Conservation (phyloP, 2,113 vertebrate genomes). For the Leucopsar rothschildi region DNA sequence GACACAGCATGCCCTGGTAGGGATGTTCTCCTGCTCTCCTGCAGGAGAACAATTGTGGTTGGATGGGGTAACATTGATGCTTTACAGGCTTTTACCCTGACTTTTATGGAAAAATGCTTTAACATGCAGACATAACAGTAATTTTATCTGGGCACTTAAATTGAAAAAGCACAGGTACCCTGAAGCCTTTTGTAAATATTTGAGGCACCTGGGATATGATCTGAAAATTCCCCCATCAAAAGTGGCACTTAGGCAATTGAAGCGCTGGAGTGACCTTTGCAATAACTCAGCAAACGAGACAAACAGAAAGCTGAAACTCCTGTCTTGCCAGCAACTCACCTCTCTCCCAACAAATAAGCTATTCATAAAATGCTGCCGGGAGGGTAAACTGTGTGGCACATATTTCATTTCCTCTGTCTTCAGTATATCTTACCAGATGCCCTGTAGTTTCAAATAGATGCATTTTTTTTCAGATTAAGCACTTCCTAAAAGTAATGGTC, state of each 20-base stretch:
- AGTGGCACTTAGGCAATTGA: constrained; percentile 28
- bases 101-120: constrained; percentile 1
- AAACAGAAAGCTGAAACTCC: constrained; percentile 34
- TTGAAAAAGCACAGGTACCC: constrained; percentile 26
- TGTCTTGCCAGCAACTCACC: neutral
- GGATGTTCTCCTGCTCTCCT: neutral
- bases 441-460: neutral
- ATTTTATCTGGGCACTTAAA: constrained; percentile 12
- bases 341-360: constrained; percentile 34
- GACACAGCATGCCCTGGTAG: neutral
- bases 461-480: constrained; percentile 41
- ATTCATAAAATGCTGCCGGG: neutral
- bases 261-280: constrained; percentile 25
- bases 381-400: constrained; percentile 2
- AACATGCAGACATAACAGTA: neutral
- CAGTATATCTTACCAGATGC: neutral
- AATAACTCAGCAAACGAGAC: constrained; percentile 20
- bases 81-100: neutral
- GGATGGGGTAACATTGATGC: neutral
- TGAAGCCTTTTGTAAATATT: constrained; percentile 42
- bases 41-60: neutral
- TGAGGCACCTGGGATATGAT: constrained; percentile 32
- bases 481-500: constrained; percentile 55
- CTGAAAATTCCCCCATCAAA: constrained; percentile 36
- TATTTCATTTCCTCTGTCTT: constrained; percentile 20